Evolutionary conservation across 1,140 invertebrate genomes (phyloP).

Genomic region (Maconellicoccus hirsutus): DNA sequence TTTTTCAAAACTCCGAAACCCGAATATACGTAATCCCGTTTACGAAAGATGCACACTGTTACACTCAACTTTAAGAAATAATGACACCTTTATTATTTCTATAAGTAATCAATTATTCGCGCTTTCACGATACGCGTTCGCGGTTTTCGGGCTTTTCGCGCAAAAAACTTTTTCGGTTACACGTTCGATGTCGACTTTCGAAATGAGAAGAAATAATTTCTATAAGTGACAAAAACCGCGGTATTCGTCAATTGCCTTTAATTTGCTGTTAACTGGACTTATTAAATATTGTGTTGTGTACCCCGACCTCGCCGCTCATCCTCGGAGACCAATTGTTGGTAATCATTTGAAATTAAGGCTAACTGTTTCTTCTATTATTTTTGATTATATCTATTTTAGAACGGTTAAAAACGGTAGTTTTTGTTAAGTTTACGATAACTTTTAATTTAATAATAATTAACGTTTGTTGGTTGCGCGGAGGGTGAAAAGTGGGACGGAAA

Average conservation of each 20-base stretch:
- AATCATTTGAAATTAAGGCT: conserved; percentile 21
- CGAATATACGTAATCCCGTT: conserved; percentile 15
- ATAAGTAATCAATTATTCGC: conserved; percentile 19
- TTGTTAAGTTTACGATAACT: conserved; percentile 22
- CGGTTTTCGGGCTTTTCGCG: not conserved
- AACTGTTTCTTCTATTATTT: conserved; percentile 22
- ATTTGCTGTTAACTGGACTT: conserved; percentile 22
- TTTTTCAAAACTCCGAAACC: not conserved
- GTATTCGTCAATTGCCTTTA: conserved; percentile 22
- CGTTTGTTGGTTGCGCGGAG: conserved; percentile 10
- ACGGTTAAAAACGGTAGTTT: conserved; percentile 20
- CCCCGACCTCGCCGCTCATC: not conserved
- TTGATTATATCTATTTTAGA: conserved; percentile 22
- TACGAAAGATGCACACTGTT: conserved; percentile 14
- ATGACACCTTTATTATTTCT: conserved; percentile 17
- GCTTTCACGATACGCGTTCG: not conserved
- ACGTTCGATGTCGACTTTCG: conserved; percentile 20
- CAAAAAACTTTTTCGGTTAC: conserved; percentile 11
- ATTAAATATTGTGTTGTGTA: conserved; percentile 18
- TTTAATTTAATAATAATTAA: conserved; percentile 22
- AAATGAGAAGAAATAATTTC: conserved; percentile 22
- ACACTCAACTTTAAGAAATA: conserved; percentile 17
- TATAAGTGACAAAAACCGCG: conserved; percentile 22
- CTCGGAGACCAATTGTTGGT: conserved; percentile 13
- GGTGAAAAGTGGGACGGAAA: conserved; percentile 18